These are phyloP conservation scores for Rhyacichthys aspro DNA, from an alignment of 2,797 vertebrate genomes.

Conservation along the genomic window DNA sequence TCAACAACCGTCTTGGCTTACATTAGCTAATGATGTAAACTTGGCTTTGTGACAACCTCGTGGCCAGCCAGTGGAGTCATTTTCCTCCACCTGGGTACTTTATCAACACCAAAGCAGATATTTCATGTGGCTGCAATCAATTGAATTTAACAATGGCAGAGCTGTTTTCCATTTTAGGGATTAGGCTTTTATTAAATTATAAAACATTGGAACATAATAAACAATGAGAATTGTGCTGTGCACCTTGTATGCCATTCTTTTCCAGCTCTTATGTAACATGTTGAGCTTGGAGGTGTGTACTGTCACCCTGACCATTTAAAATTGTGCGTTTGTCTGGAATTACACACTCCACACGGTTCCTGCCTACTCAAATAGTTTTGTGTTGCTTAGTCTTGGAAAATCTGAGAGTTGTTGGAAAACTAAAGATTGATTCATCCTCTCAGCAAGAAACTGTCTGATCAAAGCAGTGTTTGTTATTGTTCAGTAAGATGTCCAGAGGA, in stretches of 20 bases:
- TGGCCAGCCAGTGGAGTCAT: conserved; percentile 31
- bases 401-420: background rate
- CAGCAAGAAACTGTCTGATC: background rate
- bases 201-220: background rate
- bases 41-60: conserved; percentile 37
- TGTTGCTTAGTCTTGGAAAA: conserved; percentile 5
- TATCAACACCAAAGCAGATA: conserved; percentile 28
- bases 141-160: conserved; percentile 5
- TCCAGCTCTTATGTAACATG: no score
- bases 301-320: conserved; percentile 27
- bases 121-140: conserved; percentile 20
- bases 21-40: conserved; percentile 43
- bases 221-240: background rate
- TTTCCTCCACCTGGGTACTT: conserved; percentile 38
- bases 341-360: conserved; percentile 14
- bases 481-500: conserved; percentile 6
- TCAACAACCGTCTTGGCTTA: conserved; percentile 45
- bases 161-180: conserved; percentile 19
- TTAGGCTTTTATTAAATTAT: background rate
- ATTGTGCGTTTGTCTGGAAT: conserved; percentile 13
- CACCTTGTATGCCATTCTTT: background rate
- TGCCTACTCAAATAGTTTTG: conserved; percentile 18
- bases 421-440: background rate
- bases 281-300: conserved; percentile 2
- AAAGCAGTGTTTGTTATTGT: conserved; percentile 3